phyloP scores from a whole-genome alignment of 2,113 vertebrate species.

The Trogon surrucura region DNA sequence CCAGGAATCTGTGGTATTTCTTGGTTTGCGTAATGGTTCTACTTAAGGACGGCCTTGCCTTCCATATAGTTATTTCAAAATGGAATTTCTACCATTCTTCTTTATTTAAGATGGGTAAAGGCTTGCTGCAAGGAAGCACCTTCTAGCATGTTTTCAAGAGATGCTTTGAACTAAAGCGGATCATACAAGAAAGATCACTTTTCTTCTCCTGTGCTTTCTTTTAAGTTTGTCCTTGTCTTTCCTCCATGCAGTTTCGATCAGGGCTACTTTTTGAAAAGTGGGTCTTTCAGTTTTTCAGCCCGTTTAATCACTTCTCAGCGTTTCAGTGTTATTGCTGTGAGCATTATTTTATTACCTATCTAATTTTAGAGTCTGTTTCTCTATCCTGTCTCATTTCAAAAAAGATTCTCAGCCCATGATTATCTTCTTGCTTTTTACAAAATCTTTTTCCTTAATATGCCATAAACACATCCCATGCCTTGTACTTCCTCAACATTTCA shows the following conservation, averaged over 20 bases:
- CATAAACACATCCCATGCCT: neutral
- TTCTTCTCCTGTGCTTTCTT: neutral
- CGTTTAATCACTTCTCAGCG: neutral
- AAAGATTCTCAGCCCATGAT: neutral
- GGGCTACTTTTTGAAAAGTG: neutral
- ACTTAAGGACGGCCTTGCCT: neutral
- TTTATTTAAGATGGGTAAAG: neutral
- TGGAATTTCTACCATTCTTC: neutral
- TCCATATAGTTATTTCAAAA: neutral
- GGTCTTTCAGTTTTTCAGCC: neutral
- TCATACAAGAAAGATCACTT: neutral
- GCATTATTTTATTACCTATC: conserved; percentile 3
- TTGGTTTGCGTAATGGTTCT: neutral
- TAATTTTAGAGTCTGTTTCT: conserved; percentile 4
- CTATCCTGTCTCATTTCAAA: neutral
- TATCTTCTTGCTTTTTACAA: neutral
- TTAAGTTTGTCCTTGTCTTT: neutral
- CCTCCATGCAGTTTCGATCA: neutral
- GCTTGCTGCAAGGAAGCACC: neutral
- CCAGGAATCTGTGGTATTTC: conserved; percentile 35
- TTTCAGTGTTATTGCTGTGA: neutral
- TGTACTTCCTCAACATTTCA: neutral
- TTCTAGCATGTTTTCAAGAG: neutral
- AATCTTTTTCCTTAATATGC: neutral
- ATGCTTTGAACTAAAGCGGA: neutral